phyloP scores from a whole-genome alignment of 2,888 invertebrate species.

The Cylloceria caligata region DNA sequence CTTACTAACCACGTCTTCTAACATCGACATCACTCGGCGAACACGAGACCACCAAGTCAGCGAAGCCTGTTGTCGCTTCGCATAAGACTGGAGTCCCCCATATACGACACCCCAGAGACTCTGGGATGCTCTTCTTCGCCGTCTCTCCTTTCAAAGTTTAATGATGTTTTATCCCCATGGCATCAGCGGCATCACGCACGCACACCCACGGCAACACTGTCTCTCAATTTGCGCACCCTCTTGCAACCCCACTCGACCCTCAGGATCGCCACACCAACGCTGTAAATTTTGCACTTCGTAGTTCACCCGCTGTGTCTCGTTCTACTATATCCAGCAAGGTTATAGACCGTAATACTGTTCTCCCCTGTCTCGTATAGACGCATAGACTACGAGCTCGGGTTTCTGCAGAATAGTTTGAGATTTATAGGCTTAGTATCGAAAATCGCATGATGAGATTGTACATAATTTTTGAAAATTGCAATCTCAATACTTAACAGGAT shows the following conservation, averaged over 20 bases:
- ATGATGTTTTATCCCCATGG: constrained; percentile 70
- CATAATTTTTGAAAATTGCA: background rate
- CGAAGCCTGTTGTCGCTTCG: constrained; percentile 37
- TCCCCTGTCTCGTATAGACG: background rate
- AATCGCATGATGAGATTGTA: background rate
- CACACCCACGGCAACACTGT: constrained; percentile 13
- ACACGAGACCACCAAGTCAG: constrained; percentile 13
- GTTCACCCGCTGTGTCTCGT: constrained; percentile 31
- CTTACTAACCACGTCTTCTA: constrained; percentile 14
- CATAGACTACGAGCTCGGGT: background rate
- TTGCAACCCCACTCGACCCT: constrained; percentile 26
- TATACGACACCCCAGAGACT: constrained; percentile 66
- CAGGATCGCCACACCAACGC: constrained; percentile 21
- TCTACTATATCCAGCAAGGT: background rate
- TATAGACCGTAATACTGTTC: constrained; percentile 20
- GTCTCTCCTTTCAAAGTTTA: constrained; percentile 69
- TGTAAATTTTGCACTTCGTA: constrained; percentile 61
- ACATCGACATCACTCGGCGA: constrained; percentile 27
- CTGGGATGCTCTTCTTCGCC: constrained; percentile 27
- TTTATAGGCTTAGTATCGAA: constrained; percentile 14
- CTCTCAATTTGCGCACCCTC: constrained; percentile 52
- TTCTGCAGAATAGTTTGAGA: background rate
- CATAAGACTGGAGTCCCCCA: constrained; percentile 11
- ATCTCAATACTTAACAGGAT: background rate
- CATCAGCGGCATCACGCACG: constrained; percentile 42